phyloP scores from a whole-genome alignment of 2,113 vertebrate genomes.

The Mandrillus leucophaeus region DNA sequence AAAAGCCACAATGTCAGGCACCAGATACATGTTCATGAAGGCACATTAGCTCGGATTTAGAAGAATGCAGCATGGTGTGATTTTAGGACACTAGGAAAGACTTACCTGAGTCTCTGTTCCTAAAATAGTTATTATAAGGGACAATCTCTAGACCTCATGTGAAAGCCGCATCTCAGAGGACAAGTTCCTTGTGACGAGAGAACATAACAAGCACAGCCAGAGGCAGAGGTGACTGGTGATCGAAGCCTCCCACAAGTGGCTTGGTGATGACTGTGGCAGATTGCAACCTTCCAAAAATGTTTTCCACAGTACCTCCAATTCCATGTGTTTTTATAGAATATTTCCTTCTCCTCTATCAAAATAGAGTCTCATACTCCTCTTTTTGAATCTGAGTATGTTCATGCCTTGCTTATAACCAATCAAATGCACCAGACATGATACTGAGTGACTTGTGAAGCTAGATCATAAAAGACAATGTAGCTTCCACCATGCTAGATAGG shows the following conservation, averaged over 20 bases:
- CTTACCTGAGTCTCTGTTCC: background rate
- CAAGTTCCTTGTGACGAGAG: background rate
- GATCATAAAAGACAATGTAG: background rate
- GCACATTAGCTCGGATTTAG: background rate
- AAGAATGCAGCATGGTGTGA: background rate
- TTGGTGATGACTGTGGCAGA: background rate
- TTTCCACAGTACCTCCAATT: background rate
- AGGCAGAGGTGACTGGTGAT: too few relatives aligned
- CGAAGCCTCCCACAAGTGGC: too few relatives aligned
- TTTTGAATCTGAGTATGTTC: background rate
- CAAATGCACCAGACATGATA: background rate
- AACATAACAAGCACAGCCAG: background rate
- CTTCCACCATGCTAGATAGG: background rate
- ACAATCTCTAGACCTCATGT: background rate
- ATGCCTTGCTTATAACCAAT: background rate
- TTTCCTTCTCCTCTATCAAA: background rate
- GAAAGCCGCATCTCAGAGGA: background rate
- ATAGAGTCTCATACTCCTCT: background rate
- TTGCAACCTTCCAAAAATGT: background rate
- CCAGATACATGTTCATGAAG: background rate
- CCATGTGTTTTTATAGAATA: background rate
- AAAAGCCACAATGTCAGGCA: background rate
- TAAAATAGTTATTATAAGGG: background rate
- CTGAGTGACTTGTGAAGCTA: background rate
- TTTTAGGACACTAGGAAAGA: background rate